These are phyloP conservation scores for Tricholaema leucomelas DNA, from an alignment of 2,113 vertebrate genomes.

Conservation along the genomic window DNA sequence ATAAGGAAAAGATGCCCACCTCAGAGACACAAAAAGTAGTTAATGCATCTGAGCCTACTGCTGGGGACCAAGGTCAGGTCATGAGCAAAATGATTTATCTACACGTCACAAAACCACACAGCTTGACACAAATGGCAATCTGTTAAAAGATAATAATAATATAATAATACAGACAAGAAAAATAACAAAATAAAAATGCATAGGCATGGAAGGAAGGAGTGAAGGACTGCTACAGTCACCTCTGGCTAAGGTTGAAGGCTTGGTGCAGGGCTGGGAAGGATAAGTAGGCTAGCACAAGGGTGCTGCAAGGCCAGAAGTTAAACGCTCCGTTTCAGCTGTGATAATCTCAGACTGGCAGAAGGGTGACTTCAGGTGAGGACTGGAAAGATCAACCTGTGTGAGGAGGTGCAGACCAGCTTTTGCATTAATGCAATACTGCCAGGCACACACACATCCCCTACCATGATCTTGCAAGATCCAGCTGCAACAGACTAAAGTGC, in stretches of 20 bases:
- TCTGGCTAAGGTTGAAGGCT: background rate
- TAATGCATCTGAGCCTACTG: background rate
- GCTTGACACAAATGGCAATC: slow-evolving; percentile 43
- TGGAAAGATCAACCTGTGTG: background rate
- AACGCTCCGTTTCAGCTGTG: background rate
- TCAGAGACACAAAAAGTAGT: background rate
- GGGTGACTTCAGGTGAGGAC: background rate
- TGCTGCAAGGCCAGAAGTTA: background rate
- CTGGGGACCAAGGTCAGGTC: slow-evolving; percentile 51
- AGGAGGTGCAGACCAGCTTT: background rate
- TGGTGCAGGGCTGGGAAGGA: background rate
- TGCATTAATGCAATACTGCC: background rate
- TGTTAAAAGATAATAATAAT: too few species aligned
- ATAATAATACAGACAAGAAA: too few species aligned
- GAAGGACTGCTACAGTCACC: background rate
- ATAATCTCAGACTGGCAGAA: background rate
- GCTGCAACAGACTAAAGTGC: background rate
- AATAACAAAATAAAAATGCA: too few species aligned
- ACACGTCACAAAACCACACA: slow-evolving; percentile 33
- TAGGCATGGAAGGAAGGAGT: background rate
- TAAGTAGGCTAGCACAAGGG: background rate
- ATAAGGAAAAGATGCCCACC: background rate
- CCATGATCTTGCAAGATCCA: background rate
- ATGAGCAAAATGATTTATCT: background rate
- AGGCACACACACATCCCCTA: background rate